Evolutionary conservation across 2,113 vertebrate genomes (phyloP), one percentile per base, ranked within the genome.

Genomic region (Dinomys branickii): DNA sequence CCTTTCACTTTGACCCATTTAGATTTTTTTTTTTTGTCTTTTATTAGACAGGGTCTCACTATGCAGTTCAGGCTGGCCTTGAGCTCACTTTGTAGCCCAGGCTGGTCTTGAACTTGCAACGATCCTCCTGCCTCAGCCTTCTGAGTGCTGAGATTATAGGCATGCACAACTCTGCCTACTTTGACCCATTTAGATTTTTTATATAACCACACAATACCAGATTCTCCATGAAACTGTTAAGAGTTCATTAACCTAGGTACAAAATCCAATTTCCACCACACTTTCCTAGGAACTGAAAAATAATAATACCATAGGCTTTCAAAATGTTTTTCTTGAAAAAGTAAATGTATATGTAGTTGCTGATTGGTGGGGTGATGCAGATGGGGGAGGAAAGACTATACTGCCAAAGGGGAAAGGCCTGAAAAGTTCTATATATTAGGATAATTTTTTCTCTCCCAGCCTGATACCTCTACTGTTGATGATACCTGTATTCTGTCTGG

Each of bases 381-480:
- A 59, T 90, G 30, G 33, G 35, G 44, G 47, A 59, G 33, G 85
- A 59, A 30, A 90, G 22, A 77, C 19, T 93, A 88, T 88, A 91
- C 47, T 94, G 3, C 52, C 75, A 82, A 58, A 47, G 50, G 16
- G 20, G 52, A 92, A 92, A 50, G 24, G 17, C 52, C 85, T 77
- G 56, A 88, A 85, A 84, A 78, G 33, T 33, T 90, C 22, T 54
- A 33, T 73, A 59, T 91, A 38, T 80, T 78, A 85, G n/a, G 28
- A 84, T 83, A 19, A 52, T 84, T 67, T 91, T 84, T 97, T 69
- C 94, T 69, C 96, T 85, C 75, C 11, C 95, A 99, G 99, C 54
- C 63, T 99, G 41, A 24, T 99, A 91, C 99, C 99, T 67, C 85
- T 99, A 10, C 54, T 99, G 33, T 97, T 99, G 73, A 99, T 99